Evolutionary conservation across 2,888 invertebrate species (phyloP).

Genomic region (Camponotus fellah): DNA sequence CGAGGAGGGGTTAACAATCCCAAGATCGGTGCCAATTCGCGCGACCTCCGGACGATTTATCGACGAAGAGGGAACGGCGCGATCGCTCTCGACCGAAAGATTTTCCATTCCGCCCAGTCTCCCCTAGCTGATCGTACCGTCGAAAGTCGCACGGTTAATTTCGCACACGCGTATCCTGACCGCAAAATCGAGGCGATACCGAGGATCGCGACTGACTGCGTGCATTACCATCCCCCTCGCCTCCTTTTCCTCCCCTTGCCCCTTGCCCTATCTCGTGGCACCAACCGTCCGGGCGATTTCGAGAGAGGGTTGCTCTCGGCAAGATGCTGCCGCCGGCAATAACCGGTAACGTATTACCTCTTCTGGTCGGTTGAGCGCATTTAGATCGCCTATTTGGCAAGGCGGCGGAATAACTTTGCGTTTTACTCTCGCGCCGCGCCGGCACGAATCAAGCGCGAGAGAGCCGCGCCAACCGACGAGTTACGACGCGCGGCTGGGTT

Average conservation of each 20-base stretch:
- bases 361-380: constrained; percentile 83
- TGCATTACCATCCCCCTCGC: constrained; percentile 63
- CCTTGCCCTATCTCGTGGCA: constrained; percentile 1
- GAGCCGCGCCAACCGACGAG: constrained; percentile 71
- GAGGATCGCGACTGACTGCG: constrained; percentile 54
- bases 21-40: constrained; percentile 70
- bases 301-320: constrained; percentile 70
- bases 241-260: neutral
- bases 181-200: constrained; percentile 58
- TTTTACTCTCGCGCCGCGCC: constrained; percentile 72
- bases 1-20: constrained; percentile 46
- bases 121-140: neutral
- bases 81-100: constrained; percentile 62
- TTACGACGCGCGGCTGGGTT: constrained; percentile 59
- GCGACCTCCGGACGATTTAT: constrained; percentile 61
- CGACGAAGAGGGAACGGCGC: constrained; percentile 7
- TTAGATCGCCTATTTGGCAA: constrained; percentile 84
- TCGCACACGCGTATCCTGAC: constrained; percentile 56
- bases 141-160: constrained; percentile 70
- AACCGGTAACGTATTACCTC: constrained; percentile 83
- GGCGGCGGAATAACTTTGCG: constrained; percentile 81
- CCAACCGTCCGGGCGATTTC: constrained; percentile 54
- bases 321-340: constrained; percentile 82
- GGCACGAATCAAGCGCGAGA: constrained; percentile 76
- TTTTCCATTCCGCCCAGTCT: constrained; percentile 51